Percentiles rank a stretch among this genome's conserved stretches.
Evolutionary conservation across 2,888 invertebrate species (phyloP).

Genomic region (Aphodius sticticus): DNA sequence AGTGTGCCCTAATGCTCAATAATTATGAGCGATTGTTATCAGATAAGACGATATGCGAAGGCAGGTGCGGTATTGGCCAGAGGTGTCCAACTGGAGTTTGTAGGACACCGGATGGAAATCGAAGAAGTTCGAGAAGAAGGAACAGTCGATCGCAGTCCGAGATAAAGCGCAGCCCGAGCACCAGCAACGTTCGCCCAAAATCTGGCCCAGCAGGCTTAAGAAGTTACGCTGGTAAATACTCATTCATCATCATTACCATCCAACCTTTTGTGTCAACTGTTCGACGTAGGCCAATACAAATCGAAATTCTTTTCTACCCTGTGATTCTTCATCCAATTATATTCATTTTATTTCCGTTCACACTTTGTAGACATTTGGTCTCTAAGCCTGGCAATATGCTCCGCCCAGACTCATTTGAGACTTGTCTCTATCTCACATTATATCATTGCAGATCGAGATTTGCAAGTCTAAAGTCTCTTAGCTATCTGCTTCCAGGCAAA

Average conservation of each 20-base stretch:
- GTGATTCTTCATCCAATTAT: too few relatives aligned
- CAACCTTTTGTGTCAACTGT: not conserved
- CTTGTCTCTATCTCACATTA: too few relatives aligned
- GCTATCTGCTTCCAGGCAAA: too few relatives aligned
- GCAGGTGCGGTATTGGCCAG: slow-evolving; percentile 83
- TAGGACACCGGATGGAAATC: slow-evolving; percentile 43
- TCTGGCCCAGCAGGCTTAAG: slow-evolving; percentile 83
- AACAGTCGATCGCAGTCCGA: slow-evolving; percentile 52
- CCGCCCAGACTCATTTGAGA: too few relatives aligned
- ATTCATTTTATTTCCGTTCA: too few relatives aligned
- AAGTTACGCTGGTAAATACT: slow-evolving; percentile 69
- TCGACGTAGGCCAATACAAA: too few relatives aligned
- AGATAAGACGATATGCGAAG: slow-evolving; percentile 85
- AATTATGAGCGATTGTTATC: slow-evolving; percentile 84
- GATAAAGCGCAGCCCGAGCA: slow-evolving; percentile 57
- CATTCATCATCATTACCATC: not conserved
- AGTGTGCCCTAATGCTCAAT: slow-evolving; percentile 80
- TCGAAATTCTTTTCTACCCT: too few relatives aligned
- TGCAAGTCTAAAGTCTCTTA: too few relatives aligned
- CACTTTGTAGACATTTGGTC: too few relatives aligned
- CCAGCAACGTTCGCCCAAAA: slow-evolving; percentile 69
- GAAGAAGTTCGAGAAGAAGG: slow-evolving; percentile 47
- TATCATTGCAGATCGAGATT: too few relatives aligned
- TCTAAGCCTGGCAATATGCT: too few relatives aligned
- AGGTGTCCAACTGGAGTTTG: slow-evolving; percentile 81